These are phyloP conservation scores for Smittia sp. DNA, from an alignment of 2,888 invertebrate genomes.

Conservation along the genomic window DNA sequence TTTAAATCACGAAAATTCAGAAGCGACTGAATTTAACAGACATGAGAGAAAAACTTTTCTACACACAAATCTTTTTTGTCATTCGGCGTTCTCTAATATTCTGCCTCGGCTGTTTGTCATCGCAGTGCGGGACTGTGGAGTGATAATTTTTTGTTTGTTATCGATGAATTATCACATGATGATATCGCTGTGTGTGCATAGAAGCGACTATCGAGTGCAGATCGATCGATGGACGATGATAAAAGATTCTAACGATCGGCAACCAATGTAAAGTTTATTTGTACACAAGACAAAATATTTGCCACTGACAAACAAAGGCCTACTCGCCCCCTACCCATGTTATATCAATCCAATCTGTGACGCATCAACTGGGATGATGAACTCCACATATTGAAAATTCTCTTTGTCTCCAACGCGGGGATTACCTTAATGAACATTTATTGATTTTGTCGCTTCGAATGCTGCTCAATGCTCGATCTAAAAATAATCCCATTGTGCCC, in stretches of 20 bases:
- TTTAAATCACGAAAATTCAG: conserved; percentile 40
- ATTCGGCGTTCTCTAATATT: neutral
- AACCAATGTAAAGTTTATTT: too few relatives aligned
- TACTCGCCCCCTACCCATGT: too few relatives aligned
- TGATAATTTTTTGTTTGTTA: conserved; percentile 22
- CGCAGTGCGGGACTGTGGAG: neutral
- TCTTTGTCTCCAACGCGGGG: too few relatives aligned
- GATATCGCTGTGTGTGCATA: neutral
- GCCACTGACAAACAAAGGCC: too few relatives aligned
- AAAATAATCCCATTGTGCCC: neutral
- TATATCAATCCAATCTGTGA: too few relatives aligned
- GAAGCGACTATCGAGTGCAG: neutral
- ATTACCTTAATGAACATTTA: conserved; percentile 3
- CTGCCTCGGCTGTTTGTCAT: neutral
- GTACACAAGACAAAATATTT: too few relatives aligned
- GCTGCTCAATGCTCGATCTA: neutral
- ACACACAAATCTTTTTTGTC: conserved; percentile 19
- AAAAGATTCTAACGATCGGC: neutral
- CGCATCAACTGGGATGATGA: neutral
- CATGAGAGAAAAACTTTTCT: conserved; percentile 5
- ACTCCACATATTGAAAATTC: neutral
- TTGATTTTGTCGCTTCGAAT: neutral
- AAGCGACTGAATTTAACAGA: conserved; percentile 32
- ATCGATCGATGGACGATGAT: neutral
- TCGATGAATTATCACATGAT: conserved; percentile 36